Evolutionary conservation across 2,797 vertebrate species (phyloP), one percentile per base, ranked within the genome.

Genomic region (Enteromius viviparus): DNA sequence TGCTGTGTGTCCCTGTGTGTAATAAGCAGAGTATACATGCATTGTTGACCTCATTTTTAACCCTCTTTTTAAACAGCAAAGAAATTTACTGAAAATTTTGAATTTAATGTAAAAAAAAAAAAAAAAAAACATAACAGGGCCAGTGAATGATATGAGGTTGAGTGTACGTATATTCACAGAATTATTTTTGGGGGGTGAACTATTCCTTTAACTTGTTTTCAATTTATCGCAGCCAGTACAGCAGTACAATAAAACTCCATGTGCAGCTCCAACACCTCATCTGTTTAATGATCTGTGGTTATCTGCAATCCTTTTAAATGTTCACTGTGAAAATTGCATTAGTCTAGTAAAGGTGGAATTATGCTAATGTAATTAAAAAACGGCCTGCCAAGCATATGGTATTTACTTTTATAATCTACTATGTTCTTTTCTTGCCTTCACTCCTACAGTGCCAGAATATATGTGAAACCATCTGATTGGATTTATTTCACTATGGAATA

Each of bases 291-390:
- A 82, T 76, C 49, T 58, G 62, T 58, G 81, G 81, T 76, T 82
- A 66, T 82, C 72, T 66, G 81, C 49, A 76, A 76, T 72, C 47
- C 64, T 82, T 76, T 82, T 68, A 76, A 76, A 76, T 42, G 62
- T 47, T 76, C 64, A 65, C 69, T 58, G 72, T 42, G 81, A 82
- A 82, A 82, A 82, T 76, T 76, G 72, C 72, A 76, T 68, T 82
- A 82, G 81, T 49, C 72, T 58, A 65, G 81, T 82, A 82, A 82
- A 82, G 72, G 72, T 58, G 26, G 37, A 76, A 82, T 82, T 76
- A 76, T 82, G 81, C 71, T 76, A 76, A 82, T 82, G 81, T 76
- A 69, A 82, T 82, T 51, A 68, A 82, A 82, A 82, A 66, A 68
- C 45, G 23, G 47, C 49, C 81, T 82, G 62, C 62, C 34, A 69